phyloP scores from a whole-genome alignment of 1,140 invertebrate genomes.

The Geopemphigus sp. region DNA sequence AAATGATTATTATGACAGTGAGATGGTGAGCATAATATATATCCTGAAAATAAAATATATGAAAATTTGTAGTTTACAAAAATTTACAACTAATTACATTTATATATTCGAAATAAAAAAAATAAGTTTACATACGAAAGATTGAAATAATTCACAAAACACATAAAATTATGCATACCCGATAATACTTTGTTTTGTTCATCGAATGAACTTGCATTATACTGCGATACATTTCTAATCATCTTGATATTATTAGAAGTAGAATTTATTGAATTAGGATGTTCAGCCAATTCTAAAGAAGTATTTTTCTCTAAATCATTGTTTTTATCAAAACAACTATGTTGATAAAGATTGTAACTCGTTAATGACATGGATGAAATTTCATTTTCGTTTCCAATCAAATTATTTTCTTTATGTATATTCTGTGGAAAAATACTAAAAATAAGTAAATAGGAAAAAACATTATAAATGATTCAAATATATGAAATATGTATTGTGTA shows the following conservation, averaged over 20 bases:
- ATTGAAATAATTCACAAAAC: neutral
- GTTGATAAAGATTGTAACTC: neutral
- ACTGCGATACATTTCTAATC: neutral
- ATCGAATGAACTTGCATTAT: neutral
- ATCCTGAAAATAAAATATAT: too few species aligned
- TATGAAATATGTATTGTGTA: neutral
- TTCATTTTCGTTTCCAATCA: neutral
- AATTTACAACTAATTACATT: too few species aligned
- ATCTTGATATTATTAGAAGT: neutral
- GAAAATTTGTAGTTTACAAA: too few species aligned
- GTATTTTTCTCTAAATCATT: neutral
- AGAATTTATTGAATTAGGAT: neutral
- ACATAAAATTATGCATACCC: neutral
- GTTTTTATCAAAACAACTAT: neutral
- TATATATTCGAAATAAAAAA: too few species aligned
- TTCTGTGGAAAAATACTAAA: neutral
- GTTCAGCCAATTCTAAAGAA: neutral
- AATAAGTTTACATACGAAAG: neutral
- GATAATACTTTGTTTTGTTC: neutral
- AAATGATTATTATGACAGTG: too few species aligned
- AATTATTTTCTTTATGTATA: neutral
- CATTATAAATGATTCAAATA: neutral
- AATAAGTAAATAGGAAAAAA: neutral
- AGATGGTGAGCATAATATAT: too few species aligned
- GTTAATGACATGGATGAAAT: neutral